Base-by-base conservation (phyloP, 2,888 invertebrate species). In the Hanleya hanleyi region DNA sequence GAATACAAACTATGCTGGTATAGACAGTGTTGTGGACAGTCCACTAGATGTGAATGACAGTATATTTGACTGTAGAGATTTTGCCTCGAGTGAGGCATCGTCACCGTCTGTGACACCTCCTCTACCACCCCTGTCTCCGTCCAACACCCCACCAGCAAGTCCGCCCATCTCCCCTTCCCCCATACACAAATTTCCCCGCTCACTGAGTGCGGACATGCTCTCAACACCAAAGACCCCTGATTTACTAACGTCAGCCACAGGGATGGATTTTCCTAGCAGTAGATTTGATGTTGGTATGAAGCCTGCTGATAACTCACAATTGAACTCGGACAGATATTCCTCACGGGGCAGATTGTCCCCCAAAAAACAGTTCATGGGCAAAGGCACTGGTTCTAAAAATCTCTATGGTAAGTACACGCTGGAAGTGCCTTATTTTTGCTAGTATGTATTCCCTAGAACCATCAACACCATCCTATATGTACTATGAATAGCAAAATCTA, bases 31-130 rank as follows among this genome's bases (percentile, higher is more conserved):
- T 49, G 71, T 71, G 33, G 47, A 66, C 12, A 50, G 57, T 47
- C 66, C 64, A 29, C 67, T 77, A 37, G 77, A 79, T 37, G 70
- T 79, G 62, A 69, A 77, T 41, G 80, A 78, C 57, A 84, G 84
- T 73, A 84, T 84, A 33, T 84, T 86, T 76, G 84, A 84, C 71
- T 83, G 82, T 35, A 77, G 76, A 38, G 76, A 62, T 32, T 62
- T 67, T 6, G 72, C 78, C n/a, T 69, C 72, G 1, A 81, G 81
- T 65, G 84, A 82, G 64, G 77, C 77, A 26, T 81, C 83, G 9
- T 79, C 84, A 9, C 72, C 80, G 15, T 85, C 86, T 12, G 80
- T 83, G n/a, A 86, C 85, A 18, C 84, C 84, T 6, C 86, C 86
- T 35, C 78, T 85, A 50, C 84, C 84, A 47, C 84, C 85, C 29